Evolutionary conservation across 2,888 invertebrate species (phyloP).

Genomic region (Xylocampa areola): DNA sequence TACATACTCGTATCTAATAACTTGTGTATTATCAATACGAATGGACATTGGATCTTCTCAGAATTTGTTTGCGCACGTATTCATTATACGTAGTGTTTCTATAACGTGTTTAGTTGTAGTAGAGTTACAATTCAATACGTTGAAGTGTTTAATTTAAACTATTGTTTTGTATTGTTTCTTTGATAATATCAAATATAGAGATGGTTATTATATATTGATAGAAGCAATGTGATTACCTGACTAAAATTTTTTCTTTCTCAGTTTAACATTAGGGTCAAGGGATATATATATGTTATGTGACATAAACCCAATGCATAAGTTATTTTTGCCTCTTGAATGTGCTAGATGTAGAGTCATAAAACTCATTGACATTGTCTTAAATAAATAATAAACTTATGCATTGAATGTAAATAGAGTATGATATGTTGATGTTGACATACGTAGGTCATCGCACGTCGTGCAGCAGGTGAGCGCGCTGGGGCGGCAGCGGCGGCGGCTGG

Average conservation of each 20-base stretch:
- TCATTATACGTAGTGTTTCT: conserved; percentile 39
- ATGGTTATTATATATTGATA: neutral
- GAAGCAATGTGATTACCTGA: neutral
- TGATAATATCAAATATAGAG: conserved; percentile 1
- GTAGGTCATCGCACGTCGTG: conserved; percentile 86
- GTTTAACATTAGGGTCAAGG: neutral
- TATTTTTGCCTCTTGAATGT: neutral
- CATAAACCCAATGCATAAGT: conserved; percentile 19
- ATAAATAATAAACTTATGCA: conserved; percentile 23
- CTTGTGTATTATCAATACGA: conserved; percentile 65
- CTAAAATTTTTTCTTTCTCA: neutral
- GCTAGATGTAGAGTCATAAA: conserved; percentile 7
- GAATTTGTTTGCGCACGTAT: conserved; percentile 58
- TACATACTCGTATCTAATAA: conserved; percentile 69
- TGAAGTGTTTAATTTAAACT: conserved; percentile 15
- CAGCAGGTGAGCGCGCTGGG: conserved; percentile 79
- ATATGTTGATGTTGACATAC: conserved; percentile 74
- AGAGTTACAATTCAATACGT: conserved; percentile 42
- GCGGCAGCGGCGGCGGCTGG: conserved; percentile 72
- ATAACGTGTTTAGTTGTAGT: conserved; percentile 36
- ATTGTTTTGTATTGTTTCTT: conserved; percentile 17
- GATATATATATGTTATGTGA: neutral
- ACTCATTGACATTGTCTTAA: conserved; percentile 2
- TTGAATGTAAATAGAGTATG: conserved; percentile 30
- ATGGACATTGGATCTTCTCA: conserved; percentile 66